Evolutionary conservation across 53 echinoderm and acorn worm genomes (phyloP), one percentile per base, ranked within the genome.

Genomic region (Echinometra lucunter): DNA sequence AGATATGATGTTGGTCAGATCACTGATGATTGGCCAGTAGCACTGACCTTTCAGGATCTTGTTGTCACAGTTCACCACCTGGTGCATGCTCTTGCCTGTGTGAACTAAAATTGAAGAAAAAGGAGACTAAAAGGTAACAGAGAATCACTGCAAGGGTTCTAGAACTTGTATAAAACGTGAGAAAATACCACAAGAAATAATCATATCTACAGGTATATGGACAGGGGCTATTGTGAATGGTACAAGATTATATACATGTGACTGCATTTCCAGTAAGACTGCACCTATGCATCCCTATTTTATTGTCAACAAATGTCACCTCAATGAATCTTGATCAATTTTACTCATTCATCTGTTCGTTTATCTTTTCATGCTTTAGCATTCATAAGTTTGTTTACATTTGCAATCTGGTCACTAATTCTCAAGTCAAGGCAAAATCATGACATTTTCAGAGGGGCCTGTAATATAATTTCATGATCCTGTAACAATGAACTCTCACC

Each of bases 21-120:
- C 98, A 66, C 98, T 98, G 92, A 98, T 97, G 53, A 98, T 97
- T 19, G 98, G 98, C 98, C 98, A 98, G 95, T 98, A 98, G 88
- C 96, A 97, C 95, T 98, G 97, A 12, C 97, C 88, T 70, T 93
- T 96, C 93, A 98, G 92, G 45, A 97, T 95, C 28, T 58, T 96
- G 57, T 96, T 95, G 78, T 97, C 96, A 82, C 98, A 98, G 89
- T 95, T 94, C 44, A 97, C 96, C 42, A 98, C 98, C 53, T 96
- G 88, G 91, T 97, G 97, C 57, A 38, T 44, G 89, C 40, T 28
- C 95, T 83, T 63, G 34, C 74, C 34, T 40, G n/a, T 16, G 4
- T 53, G 28, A 34, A 27, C 91, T 91, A 49, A 35, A 91, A 91
- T 37, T 55, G 37, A 91, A 37, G 0, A n/a, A 53, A 53, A 53